Evolutionary conservation across 2,797 vertebrate species (phyloP), one percentile per base, ranked within the genome.

Genomic region (Mastacembelus armatus): DNA sequence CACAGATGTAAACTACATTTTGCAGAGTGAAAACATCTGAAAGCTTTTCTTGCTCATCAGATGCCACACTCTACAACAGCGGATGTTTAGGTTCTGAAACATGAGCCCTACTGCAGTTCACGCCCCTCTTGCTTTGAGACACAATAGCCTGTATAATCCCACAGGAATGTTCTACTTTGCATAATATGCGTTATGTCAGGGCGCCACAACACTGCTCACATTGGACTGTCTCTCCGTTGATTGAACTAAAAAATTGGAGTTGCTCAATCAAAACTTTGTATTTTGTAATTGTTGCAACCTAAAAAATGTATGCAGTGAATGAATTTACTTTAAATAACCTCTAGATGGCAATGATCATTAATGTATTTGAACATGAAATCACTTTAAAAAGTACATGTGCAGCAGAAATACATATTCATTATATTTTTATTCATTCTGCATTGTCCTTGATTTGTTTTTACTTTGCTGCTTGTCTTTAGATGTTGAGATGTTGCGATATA

Each of bases 401-500:
- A 71, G 51, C 78, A 84, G 72, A 78, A 40, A 76, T 63, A 73
- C 39, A 67, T 24, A 8, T 71, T 80, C 81, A 27, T 66, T 73
- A 59, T 74, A 52, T 71, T 82, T 54, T 82, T 68, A 60, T 78
- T 78, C 43, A 66, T 27, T 66, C 56, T 77, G 71, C 73, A 66
- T 82, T 71, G 68, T 85, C 71, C 39, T 77, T 76, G 33, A 44
- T 84, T 83, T 71, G 24, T 85, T 81, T 71, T 72, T 71, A 36
- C 77, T 84, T 83, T 81, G 66, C 85, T 80, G 82, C 87, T 89
- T 88, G 78, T 91, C 87, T 84, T 60, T 84, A 78, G 71, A 78
- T 88, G 85, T 90, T 81, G 63, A 61, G 7, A 62, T n/a, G n/a
- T n/a, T n/a, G n/a, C n/a, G n/a, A n/a, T n/a, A n/a, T 77, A 72